Percentiles rank a stretch among this genome's conserved stretches.
phyloP scores from a whole-genome alignment of 2,113 vertebrate species.

The Melanotaenia duboulayi region DNA sequence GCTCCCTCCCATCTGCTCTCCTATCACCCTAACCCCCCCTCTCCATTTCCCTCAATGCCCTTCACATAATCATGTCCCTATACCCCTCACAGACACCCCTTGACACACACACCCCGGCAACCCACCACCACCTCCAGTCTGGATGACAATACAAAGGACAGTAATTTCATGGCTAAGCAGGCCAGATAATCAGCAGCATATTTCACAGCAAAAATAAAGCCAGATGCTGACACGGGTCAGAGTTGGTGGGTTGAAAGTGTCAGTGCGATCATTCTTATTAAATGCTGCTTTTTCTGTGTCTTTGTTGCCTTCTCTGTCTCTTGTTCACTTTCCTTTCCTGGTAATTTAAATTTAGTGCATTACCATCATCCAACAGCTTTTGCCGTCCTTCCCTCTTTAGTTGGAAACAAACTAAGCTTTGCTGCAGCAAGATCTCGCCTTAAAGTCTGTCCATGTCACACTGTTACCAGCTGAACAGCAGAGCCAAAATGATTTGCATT shows the following conservation, averaged over 20 bases:
- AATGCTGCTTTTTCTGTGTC: neutral
- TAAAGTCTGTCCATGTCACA: neutral
- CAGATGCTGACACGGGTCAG: constrained; percentile 54
- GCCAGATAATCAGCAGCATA: constrained; percentile 76
- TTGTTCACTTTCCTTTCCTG: neutral
- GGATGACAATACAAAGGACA: constrained; percentile 66
- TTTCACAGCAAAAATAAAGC: constrained; percentile 68
- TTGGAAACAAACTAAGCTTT: neutral
- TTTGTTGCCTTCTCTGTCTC: neutral
- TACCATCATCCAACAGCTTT: neutral
- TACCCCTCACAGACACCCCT: constrained; percentile 37
- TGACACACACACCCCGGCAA: neutral
- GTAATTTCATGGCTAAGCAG: constrained; percentile 78
- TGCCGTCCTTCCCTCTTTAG: neutral
- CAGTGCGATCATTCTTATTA: constrained; percentile 55
- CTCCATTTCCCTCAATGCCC: constrained; percentile 56
- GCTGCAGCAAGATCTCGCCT: neutral
- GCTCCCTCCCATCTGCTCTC: constrained; percentile 32
- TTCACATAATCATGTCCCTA: constrained; percentile 59
- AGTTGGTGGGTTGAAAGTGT: constrained; percentile 50
- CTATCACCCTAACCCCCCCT: constrained; percentile 29
- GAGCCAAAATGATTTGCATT: constrained; percentile 1
- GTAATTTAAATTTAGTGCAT: neutral
- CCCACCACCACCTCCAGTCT: constrained; percentile 2
- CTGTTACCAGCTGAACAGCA: neutral